These are phyloP conservation scores for Ondatra zibethicus DNA, from an alignment of 2,113 vertebrate species.

Conservation along the genomic window DNA sequence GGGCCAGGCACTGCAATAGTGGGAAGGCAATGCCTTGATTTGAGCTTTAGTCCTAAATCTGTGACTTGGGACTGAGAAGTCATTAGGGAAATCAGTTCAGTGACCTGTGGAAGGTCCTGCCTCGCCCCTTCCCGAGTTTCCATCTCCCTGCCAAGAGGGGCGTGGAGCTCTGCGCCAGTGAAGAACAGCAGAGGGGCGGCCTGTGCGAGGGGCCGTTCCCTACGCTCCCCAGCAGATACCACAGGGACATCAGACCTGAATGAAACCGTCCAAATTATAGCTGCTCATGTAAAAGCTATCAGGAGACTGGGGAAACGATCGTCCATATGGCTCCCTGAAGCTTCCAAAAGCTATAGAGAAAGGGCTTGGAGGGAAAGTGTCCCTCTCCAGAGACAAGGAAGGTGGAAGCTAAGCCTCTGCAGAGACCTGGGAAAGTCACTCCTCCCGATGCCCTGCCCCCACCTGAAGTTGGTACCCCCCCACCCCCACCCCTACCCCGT, in stretches of 20 bases:
- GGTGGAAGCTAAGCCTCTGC: slow-evolving; percentile 67
- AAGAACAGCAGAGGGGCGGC: neutral
- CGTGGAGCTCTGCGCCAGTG: neutral
- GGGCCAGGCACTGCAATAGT: neutral
- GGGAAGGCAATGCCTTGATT: neutral
- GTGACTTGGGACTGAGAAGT: neutral
- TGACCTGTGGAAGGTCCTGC: neutral
- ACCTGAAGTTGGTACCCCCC: neutral
- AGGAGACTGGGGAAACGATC: slow-evolving; percentile 85
- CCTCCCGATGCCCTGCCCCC: neutral
- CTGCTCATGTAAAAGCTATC: slow-evolving; percentile 84
- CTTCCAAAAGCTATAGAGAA: slow-evolving; percentile 86
- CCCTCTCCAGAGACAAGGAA: slow-evolving; percentile 71
- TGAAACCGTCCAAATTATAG: slow-evolving; percentile 85
- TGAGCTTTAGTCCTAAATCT: neutral
- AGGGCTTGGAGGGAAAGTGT: slow-evolving; percentile 77
- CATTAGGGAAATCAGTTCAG: neutral
- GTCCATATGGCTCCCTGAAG: slow-evolving; percentile 86
- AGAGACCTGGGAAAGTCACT: slow-evolving; percentile 68
- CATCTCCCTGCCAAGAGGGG: neutral
- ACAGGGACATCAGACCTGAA: slow-evolving; percentile 80
- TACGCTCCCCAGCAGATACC: slow-evolving; percentile 39
- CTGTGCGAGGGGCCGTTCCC: neutral
- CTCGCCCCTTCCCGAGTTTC: neutral
- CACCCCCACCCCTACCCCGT: neutral